Base-by-base conservation (phyloP, 2,113 vertebrate species). In the Pelecanus crispus region DNA sequence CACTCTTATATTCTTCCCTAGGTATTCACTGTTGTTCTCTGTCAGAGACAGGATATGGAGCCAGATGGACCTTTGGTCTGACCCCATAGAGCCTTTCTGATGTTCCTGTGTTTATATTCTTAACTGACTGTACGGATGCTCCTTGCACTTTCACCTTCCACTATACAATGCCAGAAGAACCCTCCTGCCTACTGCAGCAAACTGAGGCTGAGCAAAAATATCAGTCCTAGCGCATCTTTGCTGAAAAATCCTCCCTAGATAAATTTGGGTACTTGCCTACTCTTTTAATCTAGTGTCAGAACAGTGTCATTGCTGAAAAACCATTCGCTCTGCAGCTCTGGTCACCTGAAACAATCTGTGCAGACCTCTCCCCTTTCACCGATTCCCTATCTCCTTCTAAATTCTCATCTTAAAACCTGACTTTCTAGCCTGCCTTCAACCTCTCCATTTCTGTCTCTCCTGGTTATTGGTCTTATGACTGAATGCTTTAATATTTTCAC, bases 401-500 rank as follows among this genome's bases (percentile, higher is more conserved):
- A 97, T 88, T 95, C 93, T 93, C 87, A 95, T 97, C 93, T 97
- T 94, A 97, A 97, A 97, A 95, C 84, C 96, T 83, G 96, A 91
- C 95, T 97, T 95, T 93, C 87, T 85, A 95, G 93, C 91, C 95
- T 96, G 87, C 89, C 84, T 95, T 95, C 95, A 95, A 88, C 91
- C 94, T 92, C 93, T 95, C 86, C 87, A 81, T 97, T 97, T 96
- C 97, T 97, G 92, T 97, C 97, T 96, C 79, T 97, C 96, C 84
- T 95, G 93, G 95, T 97, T 97, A 97, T 97, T 97, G 97, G 96
- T 95, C 97, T 95, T 96, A 97, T 97, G 97, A 97, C 96, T 96
- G 97, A 97, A 97, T 97, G 97, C 97, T 97, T 97, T 97, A 97
- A 97, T 97, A 97, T 97, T 97, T 97, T 97, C 97, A 94, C 96